A percentile compares a stretch with the other conserved stretches of the same genome.
These are phyloP conservation scores for Marisa cornuarietis DNA, from an alignment of 1,140 invertebrate species.

Conservation along the genomic window DNA sequence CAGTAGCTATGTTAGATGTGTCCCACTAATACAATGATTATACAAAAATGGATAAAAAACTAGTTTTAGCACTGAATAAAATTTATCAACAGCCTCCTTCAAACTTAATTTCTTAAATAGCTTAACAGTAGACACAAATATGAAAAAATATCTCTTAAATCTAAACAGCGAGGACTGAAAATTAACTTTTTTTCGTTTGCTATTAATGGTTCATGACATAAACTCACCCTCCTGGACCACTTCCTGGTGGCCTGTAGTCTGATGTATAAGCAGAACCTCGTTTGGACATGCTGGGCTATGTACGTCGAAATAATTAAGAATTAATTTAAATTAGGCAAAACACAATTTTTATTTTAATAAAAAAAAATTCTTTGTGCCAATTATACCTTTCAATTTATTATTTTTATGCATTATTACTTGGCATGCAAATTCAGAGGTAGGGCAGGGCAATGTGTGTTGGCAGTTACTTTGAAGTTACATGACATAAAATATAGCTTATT, in stretches of 20 bases:
- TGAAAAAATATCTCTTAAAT: not conserved
- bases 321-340: not conserved
- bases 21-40: not conserved
- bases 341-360: not conserved
- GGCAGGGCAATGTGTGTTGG: too few species aligned
- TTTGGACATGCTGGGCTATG: conserved; percentile 44
- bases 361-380: too few species aligned
- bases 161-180: not conserved
- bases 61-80: not conserved
- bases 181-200: not conserved
- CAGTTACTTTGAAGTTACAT: too few species aligned
- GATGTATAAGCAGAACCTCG: conserved; percentile 38
- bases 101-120: not conserved
- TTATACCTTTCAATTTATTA: too few species aligned
- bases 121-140: not conserved
- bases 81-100: not conserved
- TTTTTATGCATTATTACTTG: too few species aligned
- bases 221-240: conserved; percentile 25
- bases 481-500: not conserved
- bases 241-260: conserved; percentile 48
- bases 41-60: not conserved
- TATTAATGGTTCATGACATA: not conserved
- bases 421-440: too few species aligned
- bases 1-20: not conserved
- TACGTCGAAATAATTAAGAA: conserved; percentile 13